A percentile compares a stretch with the other conserved stretches of the same genome.
These are phyloP conservation scores for Pseudomyrmex gracilis DNA, from an alignment of 1,140 invertebrate species.

Conservation along the genomic window DNA sequence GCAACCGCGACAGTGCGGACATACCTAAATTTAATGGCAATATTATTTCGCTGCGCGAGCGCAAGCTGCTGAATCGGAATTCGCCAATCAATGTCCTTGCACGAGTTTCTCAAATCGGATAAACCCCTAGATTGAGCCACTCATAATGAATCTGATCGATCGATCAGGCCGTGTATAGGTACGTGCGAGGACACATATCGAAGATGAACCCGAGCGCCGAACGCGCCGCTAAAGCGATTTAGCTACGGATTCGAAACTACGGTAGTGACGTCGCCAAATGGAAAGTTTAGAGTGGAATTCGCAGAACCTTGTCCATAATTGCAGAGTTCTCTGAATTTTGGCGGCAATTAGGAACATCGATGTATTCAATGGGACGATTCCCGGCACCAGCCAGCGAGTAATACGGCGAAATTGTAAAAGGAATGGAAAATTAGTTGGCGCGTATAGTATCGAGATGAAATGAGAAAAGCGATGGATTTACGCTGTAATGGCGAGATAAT, in stretches of 20 bases:
- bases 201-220: constrained; percentile 61
- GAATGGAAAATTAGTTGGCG: constrained; percentile 33
- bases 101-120: constrained; percentile 48
- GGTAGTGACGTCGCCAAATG: constrained; percentile 33
- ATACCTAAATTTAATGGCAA: constrained; percentile 33
- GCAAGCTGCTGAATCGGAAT: constrained; percentile 52
- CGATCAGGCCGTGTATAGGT: constrained; percentile 41
- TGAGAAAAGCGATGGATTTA: constrained; percentile 12
- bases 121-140: constrained; percentile 37
- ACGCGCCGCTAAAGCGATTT: constrained; percentile 66
- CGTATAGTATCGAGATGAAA: background rate
- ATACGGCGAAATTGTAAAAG: constrained; percentile 30
- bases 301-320: constrained; percentile 13
- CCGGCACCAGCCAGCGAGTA: background rate
- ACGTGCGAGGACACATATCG: constrained; percentile 64
- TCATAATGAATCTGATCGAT: constrained; percentile 68
- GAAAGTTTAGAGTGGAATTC: constrained; percentile 60
- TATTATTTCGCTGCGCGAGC: constrained; percentile 8
- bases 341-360: constrained; percentile 32
- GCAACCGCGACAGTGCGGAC: constrained; percentile 4
- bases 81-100: constrained; percentile 49
- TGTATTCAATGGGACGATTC: constrained; percentile 43
- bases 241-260: constrained; percentile 61
- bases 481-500: background rate
- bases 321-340: constrained; percentile 9